A percentile compares a stretch with the other conserved stretches of the same genome.
Conservation (phyloP, 2,888 invertebrate species). For the Ferrisia virgata region DNA sequence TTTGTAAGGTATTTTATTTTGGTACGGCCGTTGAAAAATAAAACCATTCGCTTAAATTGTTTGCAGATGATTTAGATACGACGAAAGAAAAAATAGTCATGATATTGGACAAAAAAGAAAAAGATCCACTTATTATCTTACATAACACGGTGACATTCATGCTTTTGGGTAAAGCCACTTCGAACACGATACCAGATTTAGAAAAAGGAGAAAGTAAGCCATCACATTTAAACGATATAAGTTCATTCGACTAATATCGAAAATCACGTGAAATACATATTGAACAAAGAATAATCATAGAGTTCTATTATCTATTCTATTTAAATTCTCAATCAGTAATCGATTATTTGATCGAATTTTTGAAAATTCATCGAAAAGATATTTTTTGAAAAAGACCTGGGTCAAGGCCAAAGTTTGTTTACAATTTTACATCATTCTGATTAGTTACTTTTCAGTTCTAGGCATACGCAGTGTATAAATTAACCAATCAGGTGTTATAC, state of each 20-base stretch:
- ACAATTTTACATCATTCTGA: too few relatives aligned
- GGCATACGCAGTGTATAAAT: too few relatives aligned
- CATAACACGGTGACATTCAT: constrained; percentile 53
- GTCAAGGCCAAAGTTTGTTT: too few relatives aligned
- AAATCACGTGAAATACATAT: too few relatives aligned
- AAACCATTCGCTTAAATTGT: background rate
- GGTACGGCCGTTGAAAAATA: background rate
- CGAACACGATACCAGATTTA: constrained; percentile 70
- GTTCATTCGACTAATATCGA: constrained; percentile 41
- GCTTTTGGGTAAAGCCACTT: constrained; percentile 72
- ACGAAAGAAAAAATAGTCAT: constrained; percentile 50
- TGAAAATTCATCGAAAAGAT: too few relatives aligned
- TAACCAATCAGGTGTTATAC: too few relatives aligned
- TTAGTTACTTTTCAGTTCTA: too few relatives aligned
- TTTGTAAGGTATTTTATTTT: constrained; percentile 44
- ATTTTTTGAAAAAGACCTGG: too few relatives aligned
- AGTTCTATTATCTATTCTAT: too few relatives aligned
- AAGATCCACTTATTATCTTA: constrained; percentile 46
- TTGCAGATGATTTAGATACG: constrained; percentile 58
- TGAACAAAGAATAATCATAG: too few relatives aligned
- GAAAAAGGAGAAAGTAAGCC: constrained; percentile 63
- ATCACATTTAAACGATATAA: background rate
- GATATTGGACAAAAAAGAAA: constrained; percentile 43
- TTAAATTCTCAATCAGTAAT: too few relatives aligned
- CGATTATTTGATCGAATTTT: too few relatives aligned